Percentiles rank a stretch among this genome's conserved stretches.
Conservation (phyloP, 2,888 invertebrate genomes). For the Rambutsinella grinnellia region DNA sequence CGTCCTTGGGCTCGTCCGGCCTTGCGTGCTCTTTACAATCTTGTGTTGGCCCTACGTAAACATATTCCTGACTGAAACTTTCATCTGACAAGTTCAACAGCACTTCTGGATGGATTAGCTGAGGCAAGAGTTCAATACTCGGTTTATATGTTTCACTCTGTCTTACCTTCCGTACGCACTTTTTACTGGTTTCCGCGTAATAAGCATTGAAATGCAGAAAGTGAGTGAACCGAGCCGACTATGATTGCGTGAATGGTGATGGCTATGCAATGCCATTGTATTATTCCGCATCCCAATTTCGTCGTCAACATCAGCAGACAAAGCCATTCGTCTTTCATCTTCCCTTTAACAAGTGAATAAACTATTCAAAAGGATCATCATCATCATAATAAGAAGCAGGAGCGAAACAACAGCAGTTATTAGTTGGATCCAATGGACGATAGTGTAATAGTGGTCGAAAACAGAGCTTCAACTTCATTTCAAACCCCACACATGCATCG, state of each 20-base stretch:
- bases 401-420: not conserved
- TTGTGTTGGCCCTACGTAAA: not conserved
- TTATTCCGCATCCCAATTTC: not conserved
- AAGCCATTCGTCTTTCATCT: slow-evolving; percentile 20
- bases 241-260: not conserved
- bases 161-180: too few relatives aligned
- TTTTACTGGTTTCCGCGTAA: too few relatives aligned
- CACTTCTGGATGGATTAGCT: slow-evolving; percentile 5
- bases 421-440: too few relatives aligned
- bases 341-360: slow-evolving; percentile 17
- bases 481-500: too few relatives aligned
- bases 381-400: slow-evolving; percentile 7
- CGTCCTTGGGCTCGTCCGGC: slow-evolving; percentile 48
- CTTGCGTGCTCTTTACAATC: slow-evolving; percentile 27
- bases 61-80: not conserved
- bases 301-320: slow-evolving; percentile 4
- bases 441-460: too few relatives aligned
- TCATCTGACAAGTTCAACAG: slow-evolving; percentile 21
- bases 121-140: slow-evolving; percentile 57
- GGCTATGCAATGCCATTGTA: not conserved
- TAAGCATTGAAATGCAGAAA: not conserved
- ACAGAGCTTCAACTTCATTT: too few relatives aligned
- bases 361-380: slow-evolving; percentile 3
- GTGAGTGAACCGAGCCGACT: too few relatives aligned
- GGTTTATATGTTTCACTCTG: slow-evolving; percentile 54